Percentiles rank a stretch among this genome's conserved stretches.
Evolutionary conservation across 2,113 vertebrate species (phyloP).

Genomic region (Beaufortia kweichowensis): DNA sequence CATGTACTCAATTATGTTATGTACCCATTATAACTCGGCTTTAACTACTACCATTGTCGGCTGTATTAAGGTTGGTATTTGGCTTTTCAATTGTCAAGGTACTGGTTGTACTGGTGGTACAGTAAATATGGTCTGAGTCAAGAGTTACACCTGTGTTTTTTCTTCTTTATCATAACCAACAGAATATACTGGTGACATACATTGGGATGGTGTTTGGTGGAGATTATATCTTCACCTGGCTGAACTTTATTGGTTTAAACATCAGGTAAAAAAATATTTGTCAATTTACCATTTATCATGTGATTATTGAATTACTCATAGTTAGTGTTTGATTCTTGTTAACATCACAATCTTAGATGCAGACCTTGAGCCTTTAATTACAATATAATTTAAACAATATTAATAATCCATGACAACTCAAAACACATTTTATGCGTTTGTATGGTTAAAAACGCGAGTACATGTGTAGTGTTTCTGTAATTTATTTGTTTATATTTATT

Average conservation of each 20-base stretch:
- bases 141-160: not conserved
- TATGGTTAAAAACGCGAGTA: too few relatives aligned
- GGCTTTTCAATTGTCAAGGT: too few relatives aligned
- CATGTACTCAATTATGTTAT: constrained; percentile 96
- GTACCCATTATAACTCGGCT: constrained; percentile 97
- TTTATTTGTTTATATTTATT: too few relatives aligned
- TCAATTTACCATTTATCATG: not conserved
- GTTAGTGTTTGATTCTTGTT: too few relatives aligned
- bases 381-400: too few relatives aligned
- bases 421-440: too few relatives aligned
- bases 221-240: constrained; percentile 98
- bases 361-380: too few relatives aligned
- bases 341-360: too few relatives aligned
- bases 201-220: constrained; percentile 98
- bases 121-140: not conserved
- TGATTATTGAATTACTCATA: too few relatives aligned
- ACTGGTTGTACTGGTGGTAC: not conserved
- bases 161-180: constrained; percentile 48
- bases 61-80: constrained; percentile 88
- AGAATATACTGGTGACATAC: constrained; percentile 98
- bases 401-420: too few relatives aligned
- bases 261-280: constrained; percentile 81
- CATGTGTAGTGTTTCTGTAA: too few relatives aligned
- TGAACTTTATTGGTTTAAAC: constrained; percentile 96
- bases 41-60: constrained; percentile 96